phyloP scores from a whole-genome alignment of 1,140 invertebrate species.

The Drosophila gunungcola region DNA sequence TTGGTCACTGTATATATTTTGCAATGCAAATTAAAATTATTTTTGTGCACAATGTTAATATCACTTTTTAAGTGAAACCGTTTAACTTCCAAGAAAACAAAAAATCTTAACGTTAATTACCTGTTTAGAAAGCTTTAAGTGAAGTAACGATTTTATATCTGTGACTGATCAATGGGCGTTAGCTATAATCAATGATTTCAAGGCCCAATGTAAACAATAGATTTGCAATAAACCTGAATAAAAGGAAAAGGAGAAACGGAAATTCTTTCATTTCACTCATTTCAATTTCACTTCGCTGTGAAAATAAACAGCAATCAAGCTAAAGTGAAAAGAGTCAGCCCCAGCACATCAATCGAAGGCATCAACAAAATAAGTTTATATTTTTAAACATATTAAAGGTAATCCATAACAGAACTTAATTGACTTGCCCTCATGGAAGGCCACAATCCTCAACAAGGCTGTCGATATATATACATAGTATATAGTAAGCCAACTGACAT shows the following conservation, averaged over 20 bases:
- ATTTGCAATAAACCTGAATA: slow-evolving; percentile 5
- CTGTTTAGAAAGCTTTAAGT: background rate
- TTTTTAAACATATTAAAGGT: slow-evolving; percentile 48
- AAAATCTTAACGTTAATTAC: background rate
- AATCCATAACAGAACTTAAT: slow-evolving; percentile 39
- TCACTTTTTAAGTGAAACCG: too few relatives aligned
- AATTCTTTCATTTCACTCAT: slow-evolving; percentile 38
- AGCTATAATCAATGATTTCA: slow-evolving; percentile 11
- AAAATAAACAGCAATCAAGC: slow-evolving; percentile 38
- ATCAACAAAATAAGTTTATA: slow-evolving; percentile 39
- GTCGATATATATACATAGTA: slow-evolving; percentile 6
- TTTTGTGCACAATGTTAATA: background rate
- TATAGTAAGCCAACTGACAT: slow-evolving; percentile 3
- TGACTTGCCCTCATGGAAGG: slow-evolving; percentile 36
- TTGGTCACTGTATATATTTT: background rate
- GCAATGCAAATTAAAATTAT: background rate
- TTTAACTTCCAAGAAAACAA: background rate
- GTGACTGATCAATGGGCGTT: slow-evolving; percentile 11
- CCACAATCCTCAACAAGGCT: background rate
- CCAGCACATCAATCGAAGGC: slow-evolving; percentile 30
- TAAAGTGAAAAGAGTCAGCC: slow-evolving; percentile 36
- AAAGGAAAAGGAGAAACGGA: slow-evolving; percentile 11
- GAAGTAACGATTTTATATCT: slow-evolving; percentile 2
- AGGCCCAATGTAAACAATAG: slow-evolving; percentile 27
- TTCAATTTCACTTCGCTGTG: slow-evolving; percentile 34